Conservation (phyloP, 2,113 vertebrate species). For the Urocitellus parryii region DNA sequence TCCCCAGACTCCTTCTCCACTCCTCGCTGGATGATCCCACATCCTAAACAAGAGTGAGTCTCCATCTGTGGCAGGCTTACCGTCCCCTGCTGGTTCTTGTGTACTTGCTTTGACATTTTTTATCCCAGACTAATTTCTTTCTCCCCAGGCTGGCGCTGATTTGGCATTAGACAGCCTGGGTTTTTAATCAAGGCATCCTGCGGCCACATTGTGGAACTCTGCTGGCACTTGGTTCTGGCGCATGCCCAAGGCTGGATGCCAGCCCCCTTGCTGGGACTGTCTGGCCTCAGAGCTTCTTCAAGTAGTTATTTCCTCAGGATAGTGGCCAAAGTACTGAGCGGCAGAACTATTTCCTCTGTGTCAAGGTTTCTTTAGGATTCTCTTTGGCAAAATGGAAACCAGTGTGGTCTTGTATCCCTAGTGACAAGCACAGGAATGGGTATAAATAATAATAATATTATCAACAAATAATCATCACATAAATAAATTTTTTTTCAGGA, state of each 20-base stretch:
- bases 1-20: background rate
- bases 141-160: background rate
- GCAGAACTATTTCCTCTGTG: accelerated
- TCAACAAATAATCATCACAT: background rate
- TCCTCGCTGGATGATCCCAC: background rate
- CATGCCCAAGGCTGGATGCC: constrained; percentile 36
- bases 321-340: background rate
- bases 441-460: too few species aligned
- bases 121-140: constrained; percentile 64
- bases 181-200: constrained; percentile 21
- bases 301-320: constrained; percentile 6
- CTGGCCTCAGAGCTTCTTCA: constrained; percentile 17
- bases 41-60: background rate
- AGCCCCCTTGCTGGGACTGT: constrained; percentile 34
- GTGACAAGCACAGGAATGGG: background rate
- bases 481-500: background rate
- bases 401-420: background rate
- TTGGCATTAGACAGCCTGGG: constrained; percentile 6
- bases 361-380: background rate
- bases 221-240: constrained; percentile 22
- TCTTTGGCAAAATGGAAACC: background rate
- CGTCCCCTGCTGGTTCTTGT: background rate
- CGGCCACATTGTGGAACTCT: constrained; percentile 17
- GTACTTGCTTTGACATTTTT: constrained; percentile 48
- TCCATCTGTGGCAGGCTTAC: background rate